phyloP scores from a whole-genome alignment of 2,797 vertebrate genomes.

The Furcifer pardalis region DNA sequence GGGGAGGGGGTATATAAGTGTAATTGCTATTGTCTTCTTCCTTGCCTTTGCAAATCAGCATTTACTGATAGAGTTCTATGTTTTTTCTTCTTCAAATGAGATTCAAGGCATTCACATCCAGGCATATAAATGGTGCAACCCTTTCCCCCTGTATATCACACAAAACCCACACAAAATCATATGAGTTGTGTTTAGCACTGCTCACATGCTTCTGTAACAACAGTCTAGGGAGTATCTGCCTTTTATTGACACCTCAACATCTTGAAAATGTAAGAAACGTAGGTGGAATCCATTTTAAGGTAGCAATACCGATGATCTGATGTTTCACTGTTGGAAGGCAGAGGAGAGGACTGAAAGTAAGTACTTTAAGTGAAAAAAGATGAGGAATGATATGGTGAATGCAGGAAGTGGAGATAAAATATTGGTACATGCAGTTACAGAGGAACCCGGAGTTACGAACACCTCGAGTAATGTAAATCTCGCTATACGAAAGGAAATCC shows the following conservation, averaged over 20 bases:
- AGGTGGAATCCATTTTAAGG: slow-evolving; percentile 15
- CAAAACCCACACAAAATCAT: background rate
- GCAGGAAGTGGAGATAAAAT: too few species aligned
- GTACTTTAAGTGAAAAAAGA: background rate
- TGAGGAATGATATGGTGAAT: too few species aligned
- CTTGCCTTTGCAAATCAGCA: background rate
- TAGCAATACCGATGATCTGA: background rate
- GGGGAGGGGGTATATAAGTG: too few species aligned
- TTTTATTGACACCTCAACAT: background rate
- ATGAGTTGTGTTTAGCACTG: background rate
- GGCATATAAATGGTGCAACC: background rate
- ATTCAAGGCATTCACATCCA: background rate
- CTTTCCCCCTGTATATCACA: background rate
- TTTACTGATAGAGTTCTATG: slow-evolving; percentile 33
- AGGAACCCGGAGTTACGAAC: background rate
- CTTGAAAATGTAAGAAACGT: slow-evolving; percentile 39
- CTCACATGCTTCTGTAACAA: slow-evolving; percentile 17
- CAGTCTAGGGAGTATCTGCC: background rate
- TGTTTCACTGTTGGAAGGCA: background rate
- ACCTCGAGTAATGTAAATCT: too few species aligned
- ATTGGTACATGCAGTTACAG: background rate
- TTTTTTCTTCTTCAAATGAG: background rate
- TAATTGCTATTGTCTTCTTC: slow-evolving; percentile 18
- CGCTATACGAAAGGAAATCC: too few species aligned
- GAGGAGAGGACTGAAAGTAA: background rate